Evolutionary conservation across 2,113 vertebrate genomes (phyloP), one percentile per base, ranked within the genome.

Genomic region (Chlorodrepanis virens): DNA sequence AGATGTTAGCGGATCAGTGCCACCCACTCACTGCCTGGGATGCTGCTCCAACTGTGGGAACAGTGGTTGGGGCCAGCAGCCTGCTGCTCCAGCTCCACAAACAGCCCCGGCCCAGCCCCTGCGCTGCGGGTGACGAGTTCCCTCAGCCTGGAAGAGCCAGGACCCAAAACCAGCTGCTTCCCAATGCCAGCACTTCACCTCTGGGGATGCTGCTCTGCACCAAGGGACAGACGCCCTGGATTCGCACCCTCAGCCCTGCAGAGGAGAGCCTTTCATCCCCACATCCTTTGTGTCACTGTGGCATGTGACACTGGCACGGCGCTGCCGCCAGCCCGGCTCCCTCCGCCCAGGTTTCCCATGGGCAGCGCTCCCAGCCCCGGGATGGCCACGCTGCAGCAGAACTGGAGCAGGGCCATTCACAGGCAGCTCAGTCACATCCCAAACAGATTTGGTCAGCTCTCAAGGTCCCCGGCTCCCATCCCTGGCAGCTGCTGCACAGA

Each of bases 1-100:
- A 92, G 80, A 31, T 82, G 95, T n/a, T 87, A 94, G 93, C 3
- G 65, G 81, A 47, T 70, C 93, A 14, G 84, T 83, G 95, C 89
- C 94, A 91, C 95, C 95, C 95, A 95, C 96, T 31, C 89, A 12
- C 61, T 5, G 87, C 95, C 49, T 12, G 9, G 65, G 91, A 93
- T 20, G 17, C 87, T 6, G 83, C 69, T 93, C 94, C 93, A 83
- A 31, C 60, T 93, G 83, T 57, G 93, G 83, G 81, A 89, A 78
- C 6, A 11, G 78, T 28, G 33, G 12, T 4, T 25, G 1, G 53
- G 87, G 90, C 72, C 70, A 33, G 76, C 93, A 67, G 83, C 78
- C 63, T 7, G 67, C 86, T 83, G 5, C 86, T 61, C 59, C 80
- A 17, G 88, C 90, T 68, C 68, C 81, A 45, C 72, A 67, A 81